Evolutionary conservation across 2,113 vertebrate genomes (phyloP).

Genomic region (Clupea harengus): DNA sequence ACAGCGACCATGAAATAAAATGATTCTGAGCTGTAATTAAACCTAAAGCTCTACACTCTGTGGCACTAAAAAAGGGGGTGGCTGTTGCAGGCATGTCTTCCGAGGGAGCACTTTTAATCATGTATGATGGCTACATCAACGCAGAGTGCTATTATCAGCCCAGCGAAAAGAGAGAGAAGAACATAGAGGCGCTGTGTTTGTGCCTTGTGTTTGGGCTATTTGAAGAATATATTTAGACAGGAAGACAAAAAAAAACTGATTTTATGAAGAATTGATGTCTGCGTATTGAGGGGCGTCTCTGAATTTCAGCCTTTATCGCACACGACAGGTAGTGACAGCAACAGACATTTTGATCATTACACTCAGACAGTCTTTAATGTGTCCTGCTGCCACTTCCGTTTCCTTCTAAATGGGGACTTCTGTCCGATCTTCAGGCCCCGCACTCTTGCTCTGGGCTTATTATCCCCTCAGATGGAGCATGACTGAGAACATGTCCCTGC

Average conservation of each 20-base stretch:
- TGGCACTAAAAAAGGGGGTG: background rate
- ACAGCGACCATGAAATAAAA: background rate
- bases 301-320: background rate
- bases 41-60: background rate
- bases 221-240: conserved; percentile 1
- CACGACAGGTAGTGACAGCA: background rate
- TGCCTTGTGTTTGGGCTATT: background rate
- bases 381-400: background rate
- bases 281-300: background rate
- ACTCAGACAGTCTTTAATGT: background rate
- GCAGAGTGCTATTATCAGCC: background rate
- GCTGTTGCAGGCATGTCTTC: background rate
- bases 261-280: background rate
- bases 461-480: background rate
- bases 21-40: background rate
- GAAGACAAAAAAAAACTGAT: background rate
- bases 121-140: background rate
- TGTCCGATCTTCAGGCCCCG: background rate
- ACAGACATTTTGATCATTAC: conserved; percentile 5
- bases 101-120: background rate
- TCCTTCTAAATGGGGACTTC: background rate
- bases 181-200: background rate
- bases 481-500: background rate
- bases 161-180: background rate
- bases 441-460: background rate